phyloP scores from a whole-genome alignment of 2,888 invertebrate species.

The Nemapogon koenigi region DNA sequence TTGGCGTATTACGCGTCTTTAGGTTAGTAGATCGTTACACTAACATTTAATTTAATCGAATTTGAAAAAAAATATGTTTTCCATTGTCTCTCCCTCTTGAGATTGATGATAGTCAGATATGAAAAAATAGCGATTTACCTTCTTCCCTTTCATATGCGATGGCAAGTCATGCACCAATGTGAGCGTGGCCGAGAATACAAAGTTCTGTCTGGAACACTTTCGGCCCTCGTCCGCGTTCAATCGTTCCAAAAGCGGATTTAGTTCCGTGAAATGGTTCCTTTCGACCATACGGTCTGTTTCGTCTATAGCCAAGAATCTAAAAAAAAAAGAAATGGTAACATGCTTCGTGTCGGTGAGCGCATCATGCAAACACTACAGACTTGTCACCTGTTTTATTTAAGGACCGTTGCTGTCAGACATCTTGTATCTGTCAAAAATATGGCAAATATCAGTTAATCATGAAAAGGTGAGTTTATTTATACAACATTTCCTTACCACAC shows the following conservation, averaged over 20 bases:
- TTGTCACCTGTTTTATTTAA: neutral
- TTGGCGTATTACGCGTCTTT: too few relatives aligned
- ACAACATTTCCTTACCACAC: too few relatives aligned
- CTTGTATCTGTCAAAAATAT: too few relatives aligned
- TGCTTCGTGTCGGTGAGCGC: too few relatives aligned
- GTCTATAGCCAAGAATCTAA: constrained; percentile 91
- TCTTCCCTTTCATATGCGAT: constrained; percentile 69
- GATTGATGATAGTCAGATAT: too few relatives aligned
- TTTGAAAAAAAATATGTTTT: too few relatives aligned
- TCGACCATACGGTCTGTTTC: constrained; percentile 99
- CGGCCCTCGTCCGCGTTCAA: constrained; percentile 74
- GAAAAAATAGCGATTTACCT: constrained; percentile 25
- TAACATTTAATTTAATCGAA: too few relatives aligned
- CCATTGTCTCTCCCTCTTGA: too few relatives aligned
- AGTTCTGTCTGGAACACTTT: constrained; percentile 78
- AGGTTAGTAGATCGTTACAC: too few relatives aligned
- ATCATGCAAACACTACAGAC: too few relatives aligned
- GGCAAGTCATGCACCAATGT: constrained; percentile 90
- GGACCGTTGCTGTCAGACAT: neutral
- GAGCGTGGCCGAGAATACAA: constrained; percentile 97
- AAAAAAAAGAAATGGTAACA: constrained; percentile 14
- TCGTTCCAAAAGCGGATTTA: constrained; percentile 79
- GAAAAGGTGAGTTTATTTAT: too few relatives aligned
- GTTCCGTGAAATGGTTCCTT: constrained; percentile 92
- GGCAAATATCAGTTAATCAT: too few relatives aligned